Evolutionary conservation across 1,140 invertebrate species (phyloP).

Genomic region (Hetaerina americana): DNA sequence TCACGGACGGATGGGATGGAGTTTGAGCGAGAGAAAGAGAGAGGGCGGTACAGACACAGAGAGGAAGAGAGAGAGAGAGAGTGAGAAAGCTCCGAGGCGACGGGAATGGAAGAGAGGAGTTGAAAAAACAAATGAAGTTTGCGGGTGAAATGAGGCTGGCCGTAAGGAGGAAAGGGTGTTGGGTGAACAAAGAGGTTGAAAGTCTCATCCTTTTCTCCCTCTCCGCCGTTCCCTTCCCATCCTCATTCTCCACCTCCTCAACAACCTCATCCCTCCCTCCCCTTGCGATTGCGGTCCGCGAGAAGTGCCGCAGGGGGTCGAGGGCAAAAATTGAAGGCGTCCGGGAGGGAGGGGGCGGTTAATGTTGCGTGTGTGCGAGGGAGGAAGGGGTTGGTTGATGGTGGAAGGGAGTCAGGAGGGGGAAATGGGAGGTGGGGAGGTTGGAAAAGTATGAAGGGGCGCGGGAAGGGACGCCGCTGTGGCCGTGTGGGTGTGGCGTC

Average conservation of each 20-base stretch:
- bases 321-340: background rate
- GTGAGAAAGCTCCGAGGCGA: background rate
- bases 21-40: background rate
- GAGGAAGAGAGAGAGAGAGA: background rate
- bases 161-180: no score
- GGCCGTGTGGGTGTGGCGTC: no score
- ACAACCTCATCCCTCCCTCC: no score
- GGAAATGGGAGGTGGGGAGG: background rate
- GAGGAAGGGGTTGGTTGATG: background rate
- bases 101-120: background rate
- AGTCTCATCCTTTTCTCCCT: no score
- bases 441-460: background rate
- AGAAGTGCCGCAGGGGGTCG: background rate
- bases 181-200: no score
- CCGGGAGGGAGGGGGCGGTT: background rate
- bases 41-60: background rate
- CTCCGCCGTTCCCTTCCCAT: no score
- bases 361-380: background rate
- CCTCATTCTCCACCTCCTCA: no score
- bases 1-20: no score
- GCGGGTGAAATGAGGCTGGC: no score
- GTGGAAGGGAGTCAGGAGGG: background rate
- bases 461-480: background rate
- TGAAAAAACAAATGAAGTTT: no score
- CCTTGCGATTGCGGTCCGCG: background rate